Base-by-base conservation (phyloP, 2,888 invertebrate genomes). In the Drosophila monieri region DNA sequence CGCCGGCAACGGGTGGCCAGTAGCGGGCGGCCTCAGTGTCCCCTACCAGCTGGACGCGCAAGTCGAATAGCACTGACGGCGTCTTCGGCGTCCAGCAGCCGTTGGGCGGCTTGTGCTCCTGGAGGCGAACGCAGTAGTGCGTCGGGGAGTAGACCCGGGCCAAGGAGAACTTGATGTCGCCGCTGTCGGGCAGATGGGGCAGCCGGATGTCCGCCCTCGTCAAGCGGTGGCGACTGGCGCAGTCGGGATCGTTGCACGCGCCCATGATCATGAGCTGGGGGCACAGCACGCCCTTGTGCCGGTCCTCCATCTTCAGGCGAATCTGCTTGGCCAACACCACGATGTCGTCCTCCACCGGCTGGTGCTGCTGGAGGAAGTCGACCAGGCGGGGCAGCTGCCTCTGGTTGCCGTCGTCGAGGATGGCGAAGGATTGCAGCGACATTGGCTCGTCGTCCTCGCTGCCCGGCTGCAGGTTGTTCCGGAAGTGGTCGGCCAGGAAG, bases 361-460 rank as follows among this genome's bases (percentile, higher is more conserved):
- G 74, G 49, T 76, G 81, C 49, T 51, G 61, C 48, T 48, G 12
- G 12, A 81, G n/a, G 15, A 81, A 78, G 44, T 85, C 68, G 6
- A 81, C 79, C 0, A 81, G 62, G 0, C 83, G 85, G 4, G 81
- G 81, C 67, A 81, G 25, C 46, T 85, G 70, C 23, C 52, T 58
- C 1, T 48, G 48, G 12, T 85, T 81, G 44, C 14, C 56, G 6
- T 85, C 72, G 30, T 81, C 81, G 15, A 85, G 39, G 1, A 74
- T 49, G 0, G 77, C 59, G 23, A 85, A 1, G 0, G 81, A 76
- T 4, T 2, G 27, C 21, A 51, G 41, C 6, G 12, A 0, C 10
- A 39, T 0, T 12, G 15, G 15, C 8, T 27, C 9, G 8, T 2
- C 2, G 35, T 18, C 8, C 23, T n/a, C 15, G 0, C 1, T 6